A percentile compares a stretch with the other conserved stretches of the same genome.
phyloP scores from a whole-genome alignment of 2,797 vertebrate genomes.

The Pipistrellus nathusii region DNA sequence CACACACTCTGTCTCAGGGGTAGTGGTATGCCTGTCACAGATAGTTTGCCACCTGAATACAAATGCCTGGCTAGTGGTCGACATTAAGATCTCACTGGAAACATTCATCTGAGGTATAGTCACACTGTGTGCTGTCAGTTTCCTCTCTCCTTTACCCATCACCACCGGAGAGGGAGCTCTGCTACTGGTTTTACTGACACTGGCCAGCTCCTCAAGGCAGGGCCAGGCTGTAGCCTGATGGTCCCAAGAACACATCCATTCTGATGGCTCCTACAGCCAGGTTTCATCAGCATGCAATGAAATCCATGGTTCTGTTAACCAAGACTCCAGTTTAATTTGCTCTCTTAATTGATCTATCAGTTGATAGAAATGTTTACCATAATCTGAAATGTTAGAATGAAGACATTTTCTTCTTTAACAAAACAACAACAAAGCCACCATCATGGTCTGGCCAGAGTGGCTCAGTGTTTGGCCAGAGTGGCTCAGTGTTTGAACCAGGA shows the following conservation, averaged over 20 bases:
- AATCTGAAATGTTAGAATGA: slow-evolving; percentile 21
- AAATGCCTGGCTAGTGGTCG: not conserved
- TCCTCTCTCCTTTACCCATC: not conserved
- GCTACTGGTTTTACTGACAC: not conserved
- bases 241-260: not conserved
- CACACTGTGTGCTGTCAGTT: not conserved
- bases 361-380: slow-evolving; percentile 34
- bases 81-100: not conserved
- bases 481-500: too few species aligned
- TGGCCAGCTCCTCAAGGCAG: not conserved
- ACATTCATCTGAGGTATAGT: not conserved
- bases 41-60: not conserved
- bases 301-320: not conserved
- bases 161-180: not conserved
- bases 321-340: not conserved
- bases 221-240: not conserved
- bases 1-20: not conserved
- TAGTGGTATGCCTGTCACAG: not conserved
- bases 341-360: not conserved
- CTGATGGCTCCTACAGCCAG: not conserved
- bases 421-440: not conserved
- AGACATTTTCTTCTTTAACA: not conserved
- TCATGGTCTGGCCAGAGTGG: too few species aligned
- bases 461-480: too few species aligned
- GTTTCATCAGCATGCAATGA: not conserved